A percentile compares a stretch with the other conserved stretches of the same genome.
These are phyloP conservation scores for Antheraea assamensis DNA, from an alignment of 2,888 invertebrate genomes.

Conservation along the genomic window DNA sequence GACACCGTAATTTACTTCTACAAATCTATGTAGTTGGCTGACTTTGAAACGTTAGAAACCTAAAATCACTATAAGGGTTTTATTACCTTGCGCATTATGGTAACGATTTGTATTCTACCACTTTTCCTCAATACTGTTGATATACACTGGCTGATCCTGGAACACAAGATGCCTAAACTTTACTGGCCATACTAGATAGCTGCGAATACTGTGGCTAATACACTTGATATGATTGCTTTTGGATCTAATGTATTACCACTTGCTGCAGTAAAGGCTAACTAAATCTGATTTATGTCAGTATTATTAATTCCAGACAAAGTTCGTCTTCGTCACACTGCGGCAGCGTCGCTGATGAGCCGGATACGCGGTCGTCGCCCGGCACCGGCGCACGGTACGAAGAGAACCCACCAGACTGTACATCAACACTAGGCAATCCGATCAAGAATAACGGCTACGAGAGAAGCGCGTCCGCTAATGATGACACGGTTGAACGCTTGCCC, in stretches of 20 bases:
- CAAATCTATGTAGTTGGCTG: no score
- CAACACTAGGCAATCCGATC: conserved; percentile 71
- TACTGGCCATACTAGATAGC: no score
- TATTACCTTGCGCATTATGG: no score
- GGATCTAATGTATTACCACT: background rate
- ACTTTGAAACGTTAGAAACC: no score
- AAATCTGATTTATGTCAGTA: conserved; percentile 17
- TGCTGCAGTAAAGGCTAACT: conserved; percentile 16
- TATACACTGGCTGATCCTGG: no score
- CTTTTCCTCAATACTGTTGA: no score
- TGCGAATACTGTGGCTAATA: no score
- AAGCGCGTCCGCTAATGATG: conserved; percentile 69
- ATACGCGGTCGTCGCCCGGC: conserved; percentile 78
- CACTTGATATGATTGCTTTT: no score
- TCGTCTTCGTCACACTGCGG: conserved; percentile 80
- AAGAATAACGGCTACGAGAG: conserved; percentile 81
- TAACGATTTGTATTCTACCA: no score
- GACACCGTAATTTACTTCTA: no score
- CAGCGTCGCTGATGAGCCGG: conserved; percentile 76
- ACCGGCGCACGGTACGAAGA: conserved; percentile 75
- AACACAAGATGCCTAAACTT: no score
- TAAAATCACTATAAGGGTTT: no score
- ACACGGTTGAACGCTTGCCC: conserved; percentile 73
- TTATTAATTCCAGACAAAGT: conserved; percentile 64
- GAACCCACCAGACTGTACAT: conserved; percentile 72